phyloP scores from a whole-genome alignment of 2,113 vertebrate species.

The Tautogolabrus adspersus region DNA sequence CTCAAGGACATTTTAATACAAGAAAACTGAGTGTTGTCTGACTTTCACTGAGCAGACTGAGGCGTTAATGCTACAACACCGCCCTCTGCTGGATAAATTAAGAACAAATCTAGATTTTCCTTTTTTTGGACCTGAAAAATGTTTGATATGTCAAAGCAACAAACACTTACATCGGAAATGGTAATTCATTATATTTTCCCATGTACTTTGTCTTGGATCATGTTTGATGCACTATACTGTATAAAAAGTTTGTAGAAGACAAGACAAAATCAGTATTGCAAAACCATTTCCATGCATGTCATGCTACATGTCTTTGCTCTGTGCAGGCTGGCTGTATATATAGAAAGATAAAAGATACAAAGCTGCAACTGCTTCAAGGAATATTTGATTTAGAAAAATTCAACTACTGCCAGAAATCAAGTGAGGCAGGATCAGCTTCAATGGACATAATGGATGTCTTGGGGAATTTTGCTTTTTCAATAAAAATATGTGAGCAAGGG shows the following conservation, averaged over 20 bases:
- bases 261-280: too few species aligned
- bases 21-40: not conserved
- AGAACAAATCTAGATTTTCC: not conserved
- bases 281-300: too few species aligned
- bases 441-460: conserved; percentile 37
- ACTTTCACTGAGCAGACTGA: not conserved
- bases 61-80: conserved; percentile 38
- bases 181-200: too few species aligned
- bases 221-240: too few species aligned
- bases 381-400: conserved; percentile 44
- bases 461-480: conserved; percentile 33
- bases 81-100: conserved; percentile 58
- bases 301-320: not conserved
- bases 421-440: conserved; percentile 25
- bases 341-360: conserved; percentile 1
- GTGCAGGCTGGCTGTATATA: not conserved
- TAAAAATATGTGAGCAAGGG: not conserved
- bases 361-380: conserved; percentile 38
- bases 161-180: too few species aligned
- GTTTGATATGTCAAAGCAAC: too few species aligned
- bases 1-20: conserved; percentile 9
- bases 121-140: not conserved
- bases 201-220: too few species aligned
- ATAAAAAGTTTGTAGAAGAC: too few species aligned
- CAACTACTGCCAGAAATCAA: conserved; percentile 23